Percentiles rank a stretch among this genome's conserved stretches.
These are phyloP conservation scores for Epinephelus malabaricus DNA, from an alignment of 2,797 vertebrate genomes.

Conservation along the genomic window DNA sequence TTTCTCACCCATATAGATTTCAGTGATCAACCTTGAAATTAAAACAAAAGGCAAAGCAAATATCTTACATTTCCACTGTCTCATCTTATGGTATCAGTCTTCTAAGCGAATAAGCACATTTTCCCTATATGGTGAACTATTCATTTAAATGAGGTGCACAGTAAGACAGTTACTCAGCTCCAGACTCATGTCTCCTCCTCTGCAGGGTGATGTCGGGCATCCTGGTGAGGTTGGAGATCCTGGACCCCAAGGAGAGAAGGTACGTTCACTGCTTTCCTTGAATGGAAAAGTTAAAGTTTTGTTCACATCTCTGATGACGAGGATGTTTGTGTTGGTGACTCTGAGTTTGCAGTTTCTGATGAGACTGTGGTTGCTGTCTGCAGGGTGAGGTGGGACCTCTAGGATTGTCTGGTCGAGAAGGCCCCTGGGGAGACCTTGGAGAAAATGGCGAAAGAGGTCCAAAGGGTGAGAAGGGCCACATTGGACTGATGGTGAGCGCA, in stretches of 20 bases:
- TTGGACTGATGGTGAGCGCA: slow-evolving; percentile 86
- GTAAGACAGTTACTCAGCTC: neutral
- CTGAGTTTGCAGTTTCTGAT: slow-evolving; percentile 12
- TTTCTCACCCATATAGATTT: neutral
- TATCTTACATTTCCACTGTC: too few relatives aligned
- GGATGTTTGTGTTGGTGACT: slow-evolving; percentile 1
- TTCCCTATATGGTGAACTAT: neutral
- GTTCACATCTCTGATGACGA: neutral
- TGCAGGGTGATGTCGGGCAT: slow-evolving; percentile 82
- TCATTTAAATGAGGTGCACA: neutral
- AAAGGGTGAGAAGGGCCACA: slow-evolving; percentile 89
- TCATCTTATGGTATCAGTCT: neutral
- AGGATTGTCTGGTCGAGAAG: slow-evolving; percentile 86
- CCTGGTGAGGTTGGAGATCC: slow-evolving; percentile 79
- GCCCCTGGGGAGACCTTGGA: slow-evolving; percentile 84
- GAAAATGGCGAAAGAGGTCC: slow-evolving; percentile 82
- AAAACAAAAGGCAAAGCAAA: neutral
- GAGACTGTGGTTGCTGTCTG: slow-evolving; percentile 14
- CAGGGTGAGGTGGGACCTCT: slow-evolving; percentile 87
- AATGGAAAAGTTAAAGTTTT: neutral
- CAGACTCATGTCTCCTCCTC: slow-evolving; percentile 2
- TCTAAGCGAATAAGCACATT: neutral
- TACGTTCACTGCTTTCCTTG: slow-evolving; percentile 39
- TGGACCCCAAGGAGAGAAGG: slow-evolving; percentile 84
- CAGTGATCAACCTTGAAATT: neutral